A percentile compares a stretch with the other conserved stretches of the same genome.
Conservation (phyloP, 2,113 vertebrate genomes). For the Forbesichthys papilliferus region DNA sequence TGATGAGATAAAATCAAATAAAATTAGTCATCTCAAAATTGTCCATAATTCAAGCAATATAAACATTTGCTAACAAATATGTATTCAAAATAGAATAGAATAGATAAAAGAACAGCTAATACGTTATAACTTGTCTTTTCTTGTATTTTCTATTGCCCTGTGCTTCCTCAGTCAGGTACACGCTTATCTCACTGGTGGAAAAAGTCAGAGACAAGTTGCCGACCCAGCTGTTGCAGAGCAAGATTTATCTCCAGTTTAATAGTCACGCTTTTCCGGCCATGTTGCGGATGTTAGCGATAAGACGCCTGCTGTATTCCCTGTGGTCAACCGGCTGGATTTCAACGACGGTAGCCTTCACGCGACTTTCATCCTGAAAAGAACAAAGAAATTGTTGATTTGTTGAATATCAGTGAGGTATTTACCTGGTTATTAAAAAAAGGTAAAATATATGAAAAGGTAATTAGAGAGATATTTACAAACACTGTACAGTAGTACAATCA, state of each 20-base stretch:
- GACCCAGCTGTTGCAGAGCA: slow-evolving; percentile 12
- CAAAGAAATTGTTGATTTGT: background rate
- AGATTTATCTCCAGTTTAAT: slow-evolving; percentile 1
- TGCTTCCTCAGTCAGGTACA: slow-evolving; percentile 24
- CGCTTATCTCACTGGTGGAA: slow-evolving; percentile 29
- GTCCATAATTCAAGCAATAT: background rate
- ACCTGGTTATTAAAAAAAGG: too few relatives aligned
- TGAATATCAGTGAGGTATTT: background rate
- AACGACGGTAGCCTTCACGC: slow-evolving; percentile 85
- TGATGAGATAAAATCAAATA: background rate
- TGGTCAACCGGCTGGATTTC: slow-evolving; percentile 87
- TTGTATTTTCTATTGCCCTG: slow-evolving; percentile 24
- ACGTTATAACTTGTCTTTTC: slow-evolving; percentile 18
- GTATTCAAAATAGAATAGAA: slow-evolving; percentile 2
- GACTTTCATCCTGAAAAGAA: slow-evolving; percentile 84
- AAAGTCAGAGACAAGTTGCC: slow-evolving; percentile 11
- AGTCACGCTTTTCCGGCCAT: slow-evolving; percentile 55
- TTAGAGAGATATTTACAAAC: background rate
- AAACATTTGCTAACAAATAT: background rate
- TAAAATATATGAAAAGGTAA: too few relatives aligned
- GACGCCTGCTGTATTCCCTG: slow-evolving; percentile 82
- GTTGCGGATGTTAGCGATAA: slow-evolving; percentile 83
- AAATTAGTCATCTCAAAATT: background rate
- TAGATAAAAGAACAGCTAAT: slow-evolving; percentile 1
- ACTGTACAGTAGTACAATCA: background rate